phyloP scores from a whole-genome alignment of 1,140 invertebrate species.

The Rhagoletis pomonella region DNA sequence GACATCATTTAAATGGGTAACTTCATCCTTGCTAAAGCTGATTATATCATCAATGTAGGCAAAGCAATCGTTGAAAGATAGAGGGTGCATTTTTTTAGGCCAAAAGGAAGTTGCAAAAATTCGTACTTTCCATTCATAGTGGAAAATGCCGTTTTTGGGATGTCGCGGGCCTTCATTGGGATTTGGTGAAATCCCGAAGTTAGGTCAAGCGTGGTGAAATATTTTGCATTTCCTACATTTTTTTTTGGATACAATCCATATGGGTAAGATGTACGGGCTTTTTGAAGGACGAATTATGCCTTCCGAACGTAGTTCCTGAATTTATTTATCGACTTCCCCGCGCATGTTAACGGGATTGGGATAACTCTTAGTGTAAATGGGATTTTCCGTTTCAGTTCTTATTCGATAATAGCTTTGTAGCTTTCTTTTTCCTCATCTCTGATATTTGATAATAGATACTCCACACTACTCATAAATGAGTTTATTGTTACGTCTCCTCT shows the following conservation, averaged over 20 bases:
- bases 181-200: constrained; percentile 75
- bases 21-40: constrained; percentile 50
- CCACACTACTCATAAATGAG: too few species aligned
- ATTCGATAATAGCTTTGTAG: neutral
- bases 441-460: too few species aligned
- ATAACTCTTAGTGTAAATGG: neutral
- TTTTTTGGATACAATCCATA: neutral
- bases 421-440: too few species aligned
- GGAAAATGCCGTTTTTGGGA: constrained; percentile 71
- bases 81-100: too few species aligned
- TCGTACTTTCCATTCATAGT: constrained; percentile 57
- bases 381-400: neutral
- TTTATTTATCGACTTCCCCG: neutral
- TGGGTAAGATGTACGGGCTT: constrained; percentile 33
- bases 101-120: too few species aligned
- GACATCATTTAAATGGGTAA: constrained; percentile 14
- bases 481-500: too few species aligned
- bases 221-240: constrained; percentile 66
- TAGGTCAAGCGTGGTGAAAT: constrained; percentile 75
- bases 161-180: constrained; percentile 61
- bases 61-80: too few species aligned
- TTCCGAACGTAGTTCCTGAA: neutral
- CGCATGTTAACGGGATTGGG: neutral
- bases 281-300: constrained; percentile 22
- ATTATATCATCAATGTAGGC: constrained; percentile 54